Base-by-base conservation (phyloP, 2,888 invertebrate genomes). In the Crepidodera aurea region DNA sequence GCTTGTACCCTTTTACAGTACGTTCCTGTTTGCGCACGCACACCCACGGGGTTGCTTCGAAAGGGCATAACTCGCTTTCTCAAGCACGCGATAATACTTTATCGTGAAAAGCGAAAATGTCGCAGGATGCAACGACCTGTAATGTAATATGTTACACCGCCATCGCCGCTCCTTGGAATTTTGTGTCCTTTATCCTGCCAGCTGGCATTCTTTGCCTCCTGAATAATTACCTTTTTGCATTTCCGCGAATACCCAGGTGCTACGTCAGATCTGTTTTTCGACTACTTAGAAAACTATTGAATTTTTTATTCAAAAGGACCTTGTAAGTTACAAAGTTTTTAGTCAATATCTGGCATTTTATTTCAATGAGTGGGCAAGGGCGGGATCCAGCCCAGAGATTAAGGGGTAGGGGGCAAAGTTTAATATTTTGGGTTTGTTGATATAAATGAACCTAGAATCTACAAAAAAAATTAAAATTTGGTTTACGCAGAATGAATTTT, bases 11-110 rank as follows among this genome's bases (percentile, higher is more conserved):
- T 22, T 22, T 6, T 6, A 22, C 10, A 27, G 46, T 34, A 56
- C 44, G 22, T 44, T 46, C 22, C 15, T 32, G 44, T 57, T 34
- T 34, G 60, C 57, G 55, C 67, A 70, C 68, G 71, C 70, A 70
- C 60, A 53, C 67, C 65, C 62, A 40, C 40, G 29, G 29, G 56
- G 57, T 46, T 58, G 67, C 70, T 53, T 63, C 32, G 59, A 63
- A 63, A 63, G 63, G 59, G 63, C 63, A 59, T 59, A 59, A 59
- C 59, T 63, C 50, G 67, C 62, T 62, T 69, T 68, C 69, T 68
- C 51, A 60, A 69, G 69, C 74, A 73, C 73, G 73, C 73, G 71
- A 72, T 66, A 58, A 62, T 67, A 68, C 72, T 73, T 73, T 75
- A 73, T 75, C 73, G 73, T 72, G 73, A 72, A 73, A 72, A 72